Percentiles rank a stretch among this genome's conserved stretches.
These are phyloP conservation scores for Tinamus guttatus DNA, from an alignment of 2,113 vertebrate genomes.

Conservation along the genomic window DNA sequence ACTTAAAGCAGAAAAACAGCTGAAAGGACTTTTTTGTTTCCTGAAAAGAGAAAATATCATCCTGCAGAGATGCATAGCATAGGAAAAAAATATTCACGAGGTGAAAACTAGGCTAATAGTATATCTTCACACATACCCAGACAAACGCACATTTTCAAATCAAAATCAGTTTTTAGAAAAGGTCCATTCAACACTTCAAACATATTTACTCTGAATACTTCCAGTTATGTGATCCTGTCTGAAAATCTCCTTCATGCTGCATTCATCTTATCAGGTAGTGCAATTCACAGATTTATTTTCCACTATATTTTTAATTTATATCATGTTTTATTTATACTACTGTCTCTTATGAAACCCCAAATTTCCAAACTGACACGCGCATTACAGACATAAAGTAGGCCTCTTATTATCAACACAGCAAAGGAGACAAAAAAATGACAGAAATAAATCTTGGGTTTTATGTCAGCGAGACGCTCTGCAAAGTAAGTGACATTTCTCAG, in stretches of 20 bases:
- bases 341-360: conserved; percentile 57
- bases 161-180: neutral
- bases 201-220: neutral
- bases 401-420: conserved; percentile 73
- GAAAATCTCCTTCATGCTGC: conserved; percentile 1
- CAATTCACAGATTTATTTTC: conserved; percentile 1
- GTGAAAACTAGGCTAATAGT: neutral
- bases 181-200: neutral
- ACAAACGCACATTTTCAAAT: neutral
- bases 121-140: neutral
- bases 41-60: neutral
- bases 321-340: conserved; percentile 70
- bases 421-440: conserved; percentile 69
- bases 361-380: conserved; percentile 69
- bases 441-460: conserved; percentile 78
- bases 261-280: neutral
- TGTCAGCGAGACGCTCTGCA: conserved; percentile 47
- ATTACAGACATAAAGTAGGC: conserved; percentile 29
- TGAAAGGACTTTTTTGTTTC: neutral
- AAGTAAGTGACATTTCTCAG: conserved; percentile 73
- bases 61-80: no score
- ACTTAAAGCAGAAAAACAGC: neutral
- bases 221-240: neutral
- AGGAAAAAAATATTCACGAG: neutral
- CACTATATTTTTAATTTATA: conserved; percentile 58